These are phyloP conservation scores for Melanerpes aurifrons DNA, from an alignment of 2,113 vertebrate genomes.

Conservation along the genomic window DNA sequence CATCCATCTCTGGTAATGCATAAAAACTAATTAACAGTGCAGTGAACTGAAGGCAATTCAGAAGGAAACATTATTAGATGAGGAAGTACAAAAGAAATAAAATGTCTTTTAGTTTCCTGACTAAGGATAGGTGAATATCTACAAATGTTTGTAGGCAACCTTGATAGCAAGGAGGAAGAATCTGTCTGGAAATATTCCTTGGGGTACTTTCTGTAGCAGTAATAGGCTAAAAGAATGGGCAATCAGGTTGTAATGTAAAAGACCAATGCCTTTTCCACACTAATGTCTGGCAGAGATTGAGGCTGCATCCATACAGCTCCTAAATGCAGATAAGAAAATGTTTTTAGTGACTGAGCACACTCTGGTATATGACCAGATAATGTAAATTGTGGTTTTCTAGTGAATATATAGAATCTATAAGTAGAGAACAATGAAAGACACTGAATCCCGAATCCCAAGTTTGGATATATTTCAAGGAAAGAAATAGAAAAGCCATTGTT, in stretches of 20 bases:
- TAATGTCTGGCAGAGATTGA: neutral
- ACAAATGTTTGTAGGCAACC: neutral
- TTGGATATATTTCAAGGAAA: neutral
- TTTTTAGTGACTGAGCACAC: neutral
- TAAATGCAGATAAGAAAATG: neutral
- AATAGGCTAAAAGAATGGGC: neutral
- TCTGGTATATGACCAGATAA: neutral
- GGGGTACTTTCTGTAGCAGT: neutral
- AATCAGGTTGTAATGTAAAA: neutral
- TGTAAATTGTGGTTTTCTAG: neutral
- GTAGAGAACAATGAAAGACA: neutral
- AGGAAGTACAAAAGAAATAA: neutral
- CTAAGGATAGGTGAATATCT: neutral
- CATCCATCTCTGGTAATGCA: neutral
- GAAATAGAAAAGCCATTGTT: neutral
- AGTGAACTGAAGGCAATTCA: neutral
- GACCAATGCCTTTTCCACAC: neutral
- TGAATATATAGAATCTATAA: neutral
- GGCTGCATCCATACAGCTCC: neutral
- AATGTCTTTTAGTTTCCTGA: neutral
- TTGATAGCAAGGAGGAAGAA: neutral
- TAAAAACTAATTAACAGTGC: constrained; percentile 34
- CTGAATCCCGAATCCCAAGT: neutral
- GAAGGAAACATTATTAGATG: constrained; percentile 5
- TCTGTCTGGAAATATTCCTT: neutral